Evolutionary conservation across 2,797 vertebrate species (phyloP), one percentile per base, ranked within the genome.

Genomic region (Tiaroga cobitis): DNA sequence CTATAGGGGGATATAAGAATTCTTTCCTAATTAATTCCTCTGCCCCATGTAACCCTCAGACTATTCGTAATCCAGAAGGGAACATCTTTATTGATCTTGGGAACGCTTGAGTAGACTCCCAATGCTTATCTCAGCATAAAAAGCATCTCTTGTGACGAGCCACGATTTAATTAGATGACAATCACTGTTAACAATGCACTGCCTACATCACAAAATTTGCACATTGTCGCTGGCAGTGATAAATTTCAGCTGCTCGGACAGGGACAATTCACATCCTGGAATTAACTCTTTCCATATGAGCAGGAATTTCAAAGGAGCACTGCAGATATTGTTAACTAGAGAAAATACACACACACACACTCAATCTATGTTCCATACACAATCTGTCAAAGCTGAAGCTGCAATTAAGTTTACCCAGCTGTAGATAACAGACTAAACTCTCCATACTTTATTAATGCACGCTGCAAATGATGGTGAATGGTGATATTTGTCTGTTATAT

Each of bases 141-240:
- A 96, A 96, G 95, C 94, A 95, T 95, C 95, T 96, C 95, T 95
- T 91, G 93, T 97, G 97, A 97, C 93, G 95, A 97, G 95, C 95
- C 94, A 93, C 95, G 92, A 97, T 97, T 98, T 98, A 99, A 99
- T 98, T 97, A 98, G 96, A 97, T 97, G 97, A 97, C 97, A 97
- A 97, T 98, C 97, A 97, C 95, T 15, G 94, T 95, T 98, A 98
- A 97, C 96, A 97, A 97, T 96, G 96, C 94, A 93, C 92, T 87
- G 95, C 86, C 88, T 96, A 95, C 95, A 94, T 95, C 93, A 95
- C 89, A 94, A 94, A 94, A 96, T 94, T 95, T 94, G 94, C 96
- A 96, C 95, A 95, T 92, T 91, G 93, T 94, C 87, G 92, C 92
- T 96, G 96, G 96, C 97, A 97, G 94, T 97, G 97, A 98, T 96